These are phyloP conservation scores for Dicyrtomina minuta DNA, from an alignment of 2,888 invertebrate genomes.

Conservation along the genomic window DNA sequence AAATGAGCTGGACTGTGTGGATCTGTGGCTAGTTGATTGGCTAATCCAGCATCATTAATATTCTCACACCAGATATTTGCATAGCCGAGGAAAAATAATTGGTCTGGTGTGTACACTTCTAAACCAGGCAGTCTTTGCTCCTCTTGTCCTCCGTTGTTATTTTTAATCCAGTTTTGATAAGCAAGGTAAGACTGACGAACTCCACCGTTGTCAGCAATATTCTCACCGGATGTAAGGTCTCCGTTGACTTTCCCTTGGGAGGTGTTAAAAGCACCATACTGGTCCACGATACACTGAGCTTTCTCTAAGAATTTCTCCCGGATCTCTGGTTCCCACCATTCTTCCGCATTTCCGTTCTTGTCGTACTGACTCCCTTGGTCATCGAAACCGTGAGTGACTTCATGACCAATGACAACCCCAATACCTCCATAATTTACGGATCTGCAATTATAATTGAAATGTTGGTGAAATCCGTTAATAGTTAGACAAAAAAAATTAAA, in stretches of 20 bases:
- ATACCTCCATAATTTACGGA: slow-evolving; percentile 42
- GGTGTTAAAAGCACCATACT: slow-evolving; percentile 79
- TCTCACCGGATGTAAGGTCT: slow-evolving; percentile 76
- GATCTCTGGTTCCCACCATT: slow-evolving; percentile 90
- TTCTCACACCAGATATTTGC: slow-evolving; percentile 87
- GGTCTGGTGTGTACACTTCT: slow-evolving; percentile 69
- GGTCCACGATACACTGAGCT: slow-evolving; percentile 83
- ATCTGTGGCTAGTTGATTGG: slow-evolving; percentile 67
- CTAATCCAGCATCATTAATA: slow-evolving; percentile 71
- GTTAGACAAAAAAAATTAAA: too few species aligned
- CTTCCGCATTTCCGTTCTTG: slow-evolving; percentile 83
- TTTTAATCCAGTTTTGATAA: slow-evolving; percentile 72
- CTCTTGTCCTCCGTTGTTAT: slow-evolving; percentile 60
- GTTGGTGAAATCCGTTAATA: too few species aligned
- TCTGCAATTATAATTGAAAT: neutral
- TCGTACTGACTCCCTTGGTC: slow-evolving; percentile 87
- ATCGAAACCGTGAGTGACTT: slow-evolving; percentile 81
- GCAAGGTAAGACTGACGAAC: slow-evolving; percentile 85
- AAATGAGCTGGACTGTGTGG: slow-evolving; percentile 73
- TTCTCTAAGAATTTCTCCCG: slow-evolving; percentile 75
- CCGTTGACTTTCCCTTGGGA: slow-evolving; percentile 65
- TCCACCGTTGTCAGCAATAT: slow-evolving; percentile 95
- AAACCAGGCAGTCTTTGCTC: slow-evolving; percentile 67
- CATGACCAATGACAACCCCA: slow-evolving; percentile 66
- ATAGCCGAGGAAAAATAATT: slow-evolving; percentile 87